Percentiles rank a stretch among this genome's conserved stretches.
Conservation (phyloP, 2,113 vertebrate genomes). For the Prinia subflava region DNA sequence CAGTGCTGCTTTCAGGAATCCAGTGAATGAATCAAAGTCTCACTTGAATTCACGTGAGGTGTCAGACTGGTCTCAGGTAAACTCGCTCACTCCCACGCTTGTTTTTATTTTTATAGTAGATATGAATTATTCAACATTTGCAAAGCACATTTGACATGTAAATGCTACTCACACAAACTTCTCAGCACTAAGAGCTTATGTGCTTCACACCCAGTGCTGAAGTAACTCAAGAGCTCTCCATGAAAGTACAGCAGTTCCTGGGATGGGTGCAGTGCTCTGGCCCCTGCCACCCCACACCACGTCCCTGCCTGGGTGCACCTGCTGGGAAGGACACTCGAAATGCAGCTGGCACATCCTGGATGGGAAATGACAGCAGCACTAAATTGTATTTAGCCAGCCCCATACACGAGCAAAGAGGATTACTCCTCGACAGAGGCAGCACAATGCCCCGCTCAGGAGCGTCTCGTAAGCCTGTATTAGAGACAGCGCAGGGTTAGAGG, state of each 20-base stretch:
- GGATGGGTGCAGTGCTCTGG: background rate
- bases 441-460: slow-evolving; percentile 10
- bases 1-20: slow-evolving; percentile 11
- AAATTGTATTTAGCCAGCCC: background rate
- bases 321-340: background rate
- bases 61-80: slow-evolving; percentile 26
- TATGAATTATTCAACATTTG: slow-evolving; percentile 20
- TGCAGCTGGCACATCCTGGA: background rate
- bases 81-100: background rate
- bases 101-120: slow-evolving; percentile 3
- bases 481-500: background rate
- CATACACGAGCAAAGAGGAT: slow-evolving; percentile 22
- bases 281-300: background rate
- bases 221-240: background rate
- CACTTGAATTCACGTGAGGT: background rate
- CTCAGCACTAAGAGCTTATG: background rate
- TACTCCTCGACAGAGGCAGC: background rate
- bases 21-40: slow-evolving; percentile 31
- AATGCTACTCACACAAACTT: background rate
- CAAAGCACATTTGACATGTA: background rate
- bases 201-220: background rate
- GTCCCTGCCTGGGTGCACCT: background rate
- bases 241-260: background rate
- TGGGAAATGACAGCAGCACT: background rate
- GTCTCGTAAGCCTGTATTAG: slow-evolving; percentile 22